Evolutionary conservation across 2,888 invertebrate species (phyloP), one percentile per base, ranked within the genome.

Genomic region (Rapana venosa): DNA sequence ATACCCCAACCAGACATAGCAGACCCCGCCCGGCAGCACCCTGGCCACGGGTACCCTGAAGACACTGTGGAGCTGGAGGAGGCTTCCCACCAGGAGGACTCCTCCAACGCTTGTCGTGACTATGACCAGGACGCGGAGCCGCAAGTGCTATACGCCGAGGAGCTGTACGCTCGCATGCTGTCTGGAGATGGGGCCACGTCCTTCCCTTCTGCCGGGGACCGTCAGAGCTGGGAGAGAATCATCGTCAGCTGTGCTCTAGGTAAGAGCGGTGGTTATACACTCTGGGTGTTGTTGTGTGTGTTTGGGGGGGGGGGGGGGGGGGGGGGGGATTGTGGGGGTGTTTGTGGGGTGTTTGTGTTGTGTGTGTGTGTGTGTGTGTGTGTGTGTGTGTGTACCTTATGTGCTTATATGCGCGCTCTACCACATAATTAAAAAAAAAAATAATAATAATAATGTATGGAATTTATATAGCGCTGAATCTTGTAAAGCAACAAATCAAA

Each of bases 221-320:
- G 26, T 47, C 20, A 83, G 47, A 47, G 47, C 36, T 83, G 83
- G 83, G 47, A 83, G 26, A 47, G 83, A 20, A 83, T 83, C 83
- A 47, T 30, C 20, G 22, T 26, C 30, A 47, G 26, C 47, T 47
- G 47, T 22, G 36, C 17, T 15, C 13, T 81, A 5, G 79, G 79
- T 81, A 15, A 81, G 35, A 6, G 32, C n/a, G n/a, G n/a, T n/a
- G n/a, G n/a, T n/a, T n/a, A n/a, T n/a, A n/a, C n/a, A n/a, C n/a
- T n/a, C n/a, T n/a, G n/a, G n/a, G n/a, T n/a, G n/a, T n/a, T n/a
- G n/a, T n/a, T n/a, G n/a, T n/a, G n/a, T n/a, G n/a, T n/a, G 35
- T 11, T 6, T 30, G 15, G 32, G 77, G 77, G 30, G 15, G 13
- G 17, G 30, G 20, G 47, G 47, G 2, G 2, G 47, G 47, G 47